A percentile compares a stretch with the other conserved stretches of the same genome.
Evolutionary conservation across 2,797 vertebrate genomes (phyloP).

Genomic region (Telmatherina bonti): DNA sequence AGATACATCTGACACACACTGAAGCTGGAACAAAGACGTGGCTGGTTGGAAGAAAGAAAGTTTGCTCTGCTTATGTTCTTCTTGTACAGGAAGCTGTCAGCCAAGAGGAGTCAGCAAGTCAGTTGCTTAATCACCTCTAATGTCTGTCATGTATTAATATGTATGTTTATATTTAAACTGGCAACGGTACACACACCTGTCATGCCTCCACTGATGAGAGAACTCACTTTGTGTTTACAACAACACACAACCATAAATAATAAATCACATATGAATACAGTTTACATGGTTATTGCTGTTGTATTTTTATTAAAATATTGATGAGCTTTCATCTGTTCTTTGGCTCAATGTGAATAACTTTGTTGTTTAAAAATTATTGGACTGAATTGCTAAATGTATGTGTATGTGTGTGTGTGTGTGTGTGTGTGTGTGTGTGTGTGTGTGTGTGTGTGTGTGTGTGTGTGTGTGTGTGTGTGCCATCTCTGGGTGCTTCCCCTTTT

Average conservation of each 20-base stretch:
- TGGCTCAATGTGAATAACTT: neutral
- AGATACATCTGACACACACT: constrained; percentile 6
- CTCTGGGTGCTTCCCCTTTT: neutral
- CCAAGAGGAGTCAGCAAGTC: constrained; percentile 1
- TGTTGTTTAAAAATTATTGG: neutral
- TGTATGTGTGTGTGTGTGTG: too few species aligned
- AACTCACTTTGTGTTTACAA: constrained; percentile 7
- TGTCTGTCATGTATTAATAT: neutral
- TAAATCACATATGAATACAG: neutral
- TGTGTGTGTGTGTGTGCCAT: neutral
- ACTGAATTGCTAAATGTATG: neutral
- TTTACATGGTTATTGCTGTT: constrained; percentile 10
- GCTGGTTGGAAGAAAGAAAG: neutral
- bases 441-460: neutral
- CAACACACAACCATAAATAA: constrained; percentile 19
- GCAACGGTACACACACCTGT: constrained; percentile 2
- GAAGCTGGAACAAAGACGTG: constrained; percentile 5
- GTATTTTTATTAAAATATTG: constrained; percentile 13
- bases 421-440: neutral
- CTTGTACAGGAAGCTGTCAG: neutral
- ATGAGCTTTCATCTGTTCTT: neutral
- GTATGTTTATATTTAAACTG: constrained; percentile 4
- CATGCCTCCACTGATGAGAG: constrained; percentile 6
- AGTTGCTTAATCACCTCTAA: neutral
- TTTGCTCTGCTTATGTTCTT: neutral